Conservation (phyloP, 2,888 invertebrate species). For the Clivina fossor region DNA sequence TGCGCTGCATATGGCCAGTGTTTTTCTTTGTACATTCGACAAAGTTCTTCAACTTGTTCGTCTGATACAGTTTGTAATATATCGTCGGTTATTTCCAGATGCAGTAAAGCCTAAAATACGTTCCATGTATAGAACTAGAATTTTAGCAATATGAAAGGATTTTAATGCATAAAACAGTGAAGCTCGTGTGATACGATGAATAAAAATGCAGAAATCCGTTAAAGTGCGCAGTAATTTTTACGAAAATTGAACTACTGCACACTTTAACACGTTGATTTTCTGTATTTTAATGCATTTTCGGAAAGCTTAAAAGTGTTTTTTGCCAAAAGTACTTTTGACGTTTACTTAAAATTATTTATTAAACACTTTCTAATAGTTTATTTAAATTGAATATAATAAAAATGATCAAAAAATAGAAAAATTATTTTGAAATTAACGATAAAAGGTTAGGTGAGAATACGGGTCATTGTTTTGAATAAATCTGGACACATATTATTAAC, state of each 20-base stretch:
- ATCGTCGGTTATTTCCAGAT: conserved; percentile 16
- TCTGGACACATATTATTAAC: not conserved
- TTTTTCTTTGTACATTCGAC: conserved; percentile 11
- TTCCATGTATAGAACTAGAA: not conserved
- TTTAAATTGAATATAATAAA: too few species aligned
- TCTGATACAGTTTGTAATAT: conserved; percentile 23
- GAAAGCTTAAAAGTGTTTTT: not conserved
- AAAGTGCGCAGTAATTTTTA: not conserved
- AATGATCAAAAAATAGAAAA: too few species aligned
- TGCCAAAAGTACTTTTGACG: too few species aligned
- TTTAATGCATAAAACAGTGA: not conserved
- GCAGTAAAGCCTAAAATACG: not conserved
- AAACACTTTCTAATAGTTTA: too few species aligned
- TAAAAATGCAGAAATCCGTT: not conserved
- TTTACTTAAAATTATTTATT: too few species aligned
- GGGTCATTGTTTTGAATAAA: not conserved
- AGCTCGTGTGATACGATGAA: not conserved
- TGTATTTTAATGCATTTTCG: not conserved
- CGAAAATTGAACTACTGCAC: too few species aligned
- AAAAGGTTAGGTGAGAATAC: too few species aligned
- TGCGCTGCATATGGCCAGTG: conserved; percentile 22
- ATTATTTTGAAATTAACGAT: too few species aligned
- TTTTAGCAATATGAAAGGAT: not conserved
- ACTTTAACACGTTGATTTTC: too few species aligned
- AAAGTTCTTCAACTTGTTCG: conserved; percentile 6